Evolutionary conservation across 2,888 invertebrate genomes (phyloP).

Genomic region (Netelia virgata): DNA sequence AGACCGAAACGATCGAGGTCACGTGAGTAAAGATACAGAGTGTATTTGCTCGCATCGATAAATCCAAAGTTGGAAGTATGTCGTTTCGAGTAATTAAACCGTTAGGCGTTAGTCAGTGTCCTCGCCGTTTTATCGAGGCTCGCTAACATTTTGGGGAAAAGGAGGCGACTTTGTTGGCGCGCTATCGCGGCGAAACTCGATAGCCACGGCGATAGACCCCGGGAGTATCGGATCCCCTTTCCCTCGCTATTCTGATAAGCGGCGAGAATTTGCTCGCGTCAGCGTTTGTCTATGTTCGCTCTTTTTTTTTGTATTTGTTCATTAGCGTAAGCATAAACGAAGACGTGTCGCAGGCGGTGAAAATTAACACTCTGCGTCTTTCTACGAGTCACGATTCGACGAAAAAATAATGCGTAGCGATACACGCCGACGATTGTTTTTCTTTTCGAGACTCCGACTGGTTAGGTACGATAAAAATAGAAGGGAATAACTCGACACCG

Average conservation of each 20-base stretch:
- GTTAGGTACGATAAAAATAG: background rate
- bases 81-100: background rate
- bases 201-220: conserved; percentile 10
- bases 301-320: conserved; percentile 31
- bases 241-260: background rate
- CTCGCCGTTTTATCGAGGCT: background rate
- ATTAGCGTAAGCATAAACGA: conserved; percentile 38
- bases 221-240: background rate
- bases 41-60: background rate
- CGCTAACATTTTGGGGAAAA: background rate
- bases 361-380: conserved; percentile 46
- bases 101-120: too few species aligned
- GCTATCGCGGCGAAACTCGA: conserved; percentile 40
- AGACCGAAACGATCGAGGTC: conserved; percentile 14
- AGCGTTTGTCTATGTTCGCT: conserved; percentile 34
- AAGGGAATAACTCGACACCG: conserved; percentile 1
- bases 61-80: too few species aligned
- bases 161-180: background rate
- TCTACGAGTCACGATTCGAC: background rate
- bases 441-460: background rate
- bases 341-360: conserved; percentile 9
- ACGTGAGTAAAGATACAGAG: conserved; percentile 33
- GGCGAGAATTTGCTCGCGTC: conserved; percentile 33
- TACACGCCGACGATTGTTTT: background rate
- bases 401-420: background rate